Conservation (phyloP, 2,113 vertebrate species). For the Grammomys dolichurus region DNA sequence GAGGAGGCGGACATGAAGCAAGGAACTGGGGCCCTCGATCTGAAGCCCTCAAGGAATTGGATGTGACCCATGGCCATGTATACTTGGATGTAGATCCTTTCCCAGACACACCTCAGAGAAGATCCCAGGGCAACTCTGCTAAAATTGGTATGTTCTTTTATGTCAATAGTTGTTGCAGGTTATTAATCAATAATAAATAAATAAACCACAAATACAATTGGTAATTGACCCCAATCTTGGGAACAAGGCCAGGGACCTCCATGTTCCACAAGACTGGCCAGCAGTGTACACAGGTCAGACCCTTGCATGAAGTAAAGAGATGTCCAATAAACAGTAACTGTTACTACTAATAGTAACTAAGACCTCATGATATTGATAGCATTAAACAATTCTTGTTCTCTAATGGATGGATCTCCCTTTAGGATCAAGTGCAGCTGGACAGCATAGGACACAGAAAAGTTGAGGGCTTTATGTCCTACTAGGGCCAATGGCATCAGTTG, state of each 20-base stretch:
- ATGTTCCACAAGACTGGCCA: neutral
- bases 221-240: neutral
- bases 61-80: neutral
- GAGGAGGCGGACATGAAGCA: neutral
- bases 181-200: neutral
- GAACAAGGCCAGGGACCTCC: neutral
- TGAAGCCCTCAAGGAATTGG: neutral
- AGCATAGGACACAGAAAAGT: neutral
- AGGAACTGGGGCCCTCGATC: neutral
- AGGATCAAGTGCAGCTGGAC: neutral
- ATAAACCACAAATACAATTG: neutral
- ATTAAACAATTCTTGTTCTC: neutral
- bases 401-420: neutral
- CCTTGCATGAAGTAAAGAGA: neutral
- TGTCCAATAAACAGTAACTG: neutral
- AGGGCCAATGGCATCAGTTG: neutral
- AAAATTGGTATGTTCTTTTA: neutral
- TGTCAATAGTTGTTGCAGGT: neutral
- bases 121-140: neutral
- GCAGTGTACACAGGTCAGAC: neutral
- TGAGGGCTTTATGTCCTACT: neutral
- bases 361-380: neutral
- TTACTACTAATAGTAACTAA: neutral
- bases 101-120: neutral
- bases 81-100: neutral